Evolutionary conservation across 2,113 vertebrate species (phyloP), one percentile per base, ranked within the genome.

Genomic region (Podarcis cretensis): DNA sequence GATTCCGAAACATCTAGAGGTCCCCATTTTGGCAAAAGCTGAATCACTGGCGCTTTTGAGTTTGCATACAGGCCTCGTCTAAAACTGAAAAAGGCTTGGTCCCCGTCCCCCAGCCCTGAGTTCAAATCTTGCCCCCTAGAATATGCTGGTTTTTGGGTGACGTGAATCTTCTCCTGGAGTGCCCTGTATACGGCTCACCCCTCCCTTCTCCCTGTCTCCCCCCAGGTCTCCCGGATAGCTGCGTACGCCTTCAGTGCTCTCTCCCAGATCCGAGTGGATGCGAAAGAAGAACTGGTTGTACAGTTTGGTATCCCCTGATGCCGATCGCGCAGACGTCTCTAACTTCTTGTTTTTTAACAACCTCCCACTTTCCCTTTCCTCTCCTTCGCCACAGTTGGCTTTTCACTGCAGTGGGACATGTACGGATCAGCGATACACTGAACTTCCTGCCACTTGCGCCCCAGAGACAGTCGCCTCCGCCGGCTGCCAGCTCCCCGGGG

Each of bases 171-270:
- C 48, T 48, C 48, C 48, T 48, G 48, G 48, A 48, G 9, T 48
- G 9, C 48, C 9, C 48, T 48, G 48, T 48, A 48, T 48, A 48
- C 0, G n/a, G 4, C 32, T 32, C 4, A 2, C 37, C 18, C 16
- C 25, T 78, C 35, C 10, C 3, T 7, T 5, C 35, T 30, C 37
- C 23, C 40, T 13, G 10, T 66, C 30, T 16, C 3, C 23, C 85
- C n/a, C 0, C 96, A 99, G 98, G 98, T 99, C 90, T 98, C 98
- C 92, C 98, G 98, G 97, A 98, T 99, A 96, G 98, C 99, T 78
- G 98, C 98, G 30, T 99, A 99, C 0, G 98, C 99, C 95, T 99
- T 97, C 97, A 99, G 99, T 94, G 98, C 98, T 86, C 98, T 99
- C 95, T 99, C 98, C 91, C 99, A 99, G 97, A 99, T 99, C 96